Evolutionary conservation across 2,797 vertebrate genomes (phyloP), one percentile per base, ranked within the genome.

Genomic region (Cynodonichthys magdalenae): DNA sequence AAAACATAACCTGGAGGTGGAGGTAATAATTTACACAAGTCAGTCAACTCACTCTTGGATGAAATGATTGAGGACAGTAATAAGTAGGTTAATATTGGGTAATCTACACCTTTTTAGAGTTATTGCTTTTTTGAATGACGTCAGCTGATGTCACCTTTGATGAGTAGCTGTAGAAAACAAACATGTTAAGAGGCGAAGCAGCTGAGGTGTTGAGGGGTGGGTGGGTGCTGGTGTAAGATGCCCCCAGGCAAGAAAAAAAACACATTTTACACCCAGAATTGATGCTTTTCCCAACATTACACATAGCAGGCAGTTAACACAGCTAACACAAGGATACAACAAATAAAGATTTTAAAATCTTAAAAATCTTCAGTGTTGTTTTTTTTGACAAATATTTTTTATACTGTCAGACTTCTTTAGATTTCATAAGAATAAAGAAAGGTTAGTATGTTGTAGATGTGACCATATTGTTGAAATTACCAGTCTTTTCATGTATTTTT

Each of bases 231-330:
- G 59, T 65, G 74, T 69, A 5, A 66, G 72, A 48, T 45, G 17
- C 6, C 36, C 8, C 31, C 15, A 15, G 57, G 41, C 4, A 19
- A 39, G 5, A 15, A 1, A 44, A 57, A 70, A 24, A 24, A 24
- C 2, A 20, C 10, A 34, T 52, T 62, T 57, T 48, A 53, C 66
- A 71, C 50, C 11, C 47, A 18, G 57, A 66, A 45, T 64, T 31
- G 28, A 82, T 74, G 85, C 82, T 84, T 75, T 83, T 84, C 79
- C 68, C 77, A 82, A 68, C 83, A 72, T 81, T 75, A 53, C 66
- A 6, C 15, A 49, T 58, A 57, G 56, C 64, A 31, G 51, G 64
- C 58, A 55, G 72, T 39, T 59, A 79, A 14, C 71, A 71, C 86
- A 88, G n/a, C 85, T 86, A 87, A 83, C 53, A 82, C 19, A 1